Evolutionary conservation across 2,797 vertebrate species (phyloP), one percentile per base, ranked within the genome.

Genomic region (Calcarius lapponicus): DNA sequence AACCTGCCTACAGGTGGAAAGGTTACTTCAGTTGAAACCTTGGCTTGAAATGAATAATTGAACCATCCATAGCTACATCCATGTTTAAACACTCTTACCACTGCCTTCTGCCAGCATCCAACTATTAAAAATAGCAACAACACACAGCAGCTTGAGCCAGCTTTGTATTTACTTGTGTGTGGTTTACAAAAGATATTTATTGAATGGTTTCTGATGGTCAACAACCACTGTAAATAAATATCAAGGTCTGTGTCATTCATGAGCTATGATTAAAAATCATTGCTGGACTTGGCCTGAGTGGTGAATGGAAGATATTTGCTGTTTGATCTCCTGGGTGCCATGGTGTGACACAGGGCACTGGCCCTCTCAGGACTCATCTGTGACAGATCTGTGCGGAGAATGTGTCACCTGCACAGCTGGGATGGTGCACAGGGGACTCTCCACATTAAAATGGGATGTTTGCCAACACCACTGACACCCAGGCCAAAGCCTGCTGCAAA

Each of bases 21-120:
- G 42, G 60, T 82, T 76, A 48, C 26, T 60, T 80, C 45, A 67
- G 45, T 29, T 73, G 86, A 96, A 76, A n/a, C 17, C 12, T 32
- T 92, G 69, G 10, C 29, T 86, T 70, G 67, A 66, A 90, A 64
- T 58, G 31, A 90, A 56, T 93, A 88, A 86, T 88, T 84, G 64
- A 94, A 29, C 32, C 32, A 61, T 50, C 73, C 70, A 61, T 57
- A 54, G 29, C 51, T 67, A 13, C 47, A 90, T 20, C 56, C 3
- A 1, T 56, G 66, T 92, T 93, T 88, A 92, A 75, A 86, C 42
- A n/a, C 48, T 66, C 65, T 80, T 51, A 83, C 43, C 54, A 32
- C 78, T 71, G 74, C 67, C 34, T 72, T 88, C 69, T 91, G 29
- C 73, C 34, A 25, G 64, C 3, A 1, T 26, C 75, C 21, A 51